phyloP scores from a whole-genome alignment of 1,140 invertebrate species.

The Macrostomum lignano region DNA sequence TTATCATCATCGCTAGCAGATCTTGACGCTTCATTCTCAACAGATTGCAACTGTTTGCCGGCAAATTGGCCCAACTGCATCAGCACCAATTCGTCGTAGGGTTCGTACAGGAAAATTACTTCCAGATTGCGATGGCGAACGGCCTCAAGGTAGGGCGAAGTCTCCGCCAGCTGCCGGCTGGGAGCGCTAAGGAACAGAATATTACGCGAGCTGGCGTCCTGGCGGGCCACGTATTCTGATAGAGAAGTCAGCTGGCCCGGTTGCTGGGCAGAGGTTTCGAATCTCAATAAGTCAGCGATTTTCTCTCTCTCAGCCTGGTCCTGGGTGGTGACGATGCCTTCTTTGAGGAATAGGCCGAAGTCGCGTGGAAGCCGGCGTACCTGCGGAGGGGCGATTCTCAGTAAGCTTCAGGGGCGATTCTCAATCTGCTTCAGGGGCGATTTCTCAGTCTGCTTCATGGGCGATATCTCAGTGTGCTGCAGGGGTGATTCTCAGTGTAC shows the following conservation, averaged over 20 bases:
- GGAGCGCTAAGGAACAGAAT: conserved; percentile 78
- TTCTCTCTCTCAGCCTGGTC: conserved; percentile 55
- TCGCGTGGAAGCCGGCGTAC: conserved; percentile 63
- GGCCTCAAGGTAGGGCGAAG: conserved; percentile 73
- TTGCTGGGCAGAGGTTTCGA: conserved; percentile 54
- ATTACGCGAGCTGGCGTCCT: conserved; percentile 46
- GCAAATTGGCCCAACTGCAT: conserved; percentile 60
- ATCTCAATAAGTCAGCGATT: conserved; percentile 57
- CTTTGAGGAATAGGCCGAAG: conserved; percentile 70
- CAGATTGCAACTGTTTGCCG: conserved; percentile 46
- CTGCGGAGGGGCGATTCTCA: too few relatives aligned
- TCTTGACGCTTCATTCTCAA: conserved; percentile 84
- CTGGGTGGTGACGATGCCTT: conserved; percentile 56
- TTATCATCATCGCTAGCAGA: too few relatives aligned
- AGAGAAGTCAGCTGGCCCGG: conserved; percentile 40
- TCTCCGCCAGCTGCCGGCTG: conserved; percentile 58
- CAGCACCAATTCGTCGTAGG: conserved; percentile 72
- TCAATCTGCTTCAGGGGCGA: too few relatives aligned
- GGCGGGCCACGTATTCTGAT: conserved; percentile 46
- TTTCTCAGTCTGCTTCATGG: too few relatives aligned
- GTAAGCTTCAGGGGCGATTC: too few relatives aligned
- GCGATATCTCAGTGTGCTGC: too few relatives aligned
- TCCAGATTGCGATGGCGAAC: conserved; percentile 39
- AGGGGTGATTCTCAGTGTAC: too few relatives aligned
- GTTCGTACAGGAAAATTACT: conserved; percentile 73